A percentile compares a stretch with the other conserved stretches of the same genome.
phyloP scores from a whole-genome alignment of 2,797 vertebrate genomes.

The Perodicticus potto region DNA sequence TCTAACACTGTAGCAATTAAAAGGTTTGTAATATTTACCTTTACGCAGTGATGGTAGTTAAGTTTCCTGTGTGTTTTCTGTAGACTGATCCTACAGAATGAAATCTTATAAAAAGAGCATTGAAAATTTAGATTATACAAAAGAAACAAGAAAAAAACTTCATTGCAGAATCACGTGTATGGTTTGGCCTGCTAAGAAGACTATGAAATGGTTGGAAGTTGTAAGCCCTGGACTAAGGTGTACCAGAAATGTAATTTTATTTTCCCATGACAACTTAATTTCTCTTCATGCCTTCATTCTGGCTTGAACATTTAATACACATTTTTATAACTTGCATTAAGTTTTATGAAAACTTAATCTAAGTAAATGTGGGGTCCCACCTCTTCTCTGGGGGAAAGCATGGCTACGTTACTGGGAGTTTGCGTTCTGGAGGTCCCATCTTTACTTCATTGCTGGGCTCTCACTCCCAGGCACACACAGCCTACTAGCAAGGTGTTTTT shows the following conservation, averaged over 20 bases:
- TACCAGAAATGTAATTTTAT: not conserved
- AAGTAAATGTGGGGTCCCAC: not conserved
- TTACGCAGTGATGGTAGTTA: not conserved
- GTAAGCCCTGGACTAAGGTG: not conserved
- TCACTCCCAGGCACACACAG: not conserved
- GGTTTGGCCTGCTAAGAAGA: not conserved
- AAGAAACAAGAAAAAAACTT: not conserved
- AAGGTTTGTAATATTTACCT: not conserved
- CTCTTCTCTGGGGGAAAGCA: not conserved
- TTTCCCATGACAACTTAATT: not conserved
- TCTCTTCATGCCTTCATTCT: not conserved
- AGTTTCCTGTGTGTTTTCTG: not conserved
- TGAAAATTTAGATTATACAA: not conserved
- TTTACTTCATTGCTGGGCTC: not conserved
- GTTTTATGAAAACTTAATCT: not conserved
- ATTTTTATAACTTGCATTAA: not conserved
- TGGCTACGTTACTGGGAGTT: not conserved
- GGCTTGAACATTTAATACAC: not conserved
- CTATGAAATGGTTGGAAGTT: not conserved
- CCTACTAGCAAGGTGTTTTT: not conserved
- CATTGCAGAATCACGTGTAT: not conserved
- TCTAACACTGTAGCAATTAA: conserved; percentile 5
- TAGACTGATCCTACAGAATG: not conserved
- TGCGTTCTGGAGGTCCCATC: not conserved
- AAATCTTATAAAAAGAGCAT: not conserved